Base-by-base conservation (phyloP, 2,888 invertebrate species). In the Elysia crispata region DNA sequence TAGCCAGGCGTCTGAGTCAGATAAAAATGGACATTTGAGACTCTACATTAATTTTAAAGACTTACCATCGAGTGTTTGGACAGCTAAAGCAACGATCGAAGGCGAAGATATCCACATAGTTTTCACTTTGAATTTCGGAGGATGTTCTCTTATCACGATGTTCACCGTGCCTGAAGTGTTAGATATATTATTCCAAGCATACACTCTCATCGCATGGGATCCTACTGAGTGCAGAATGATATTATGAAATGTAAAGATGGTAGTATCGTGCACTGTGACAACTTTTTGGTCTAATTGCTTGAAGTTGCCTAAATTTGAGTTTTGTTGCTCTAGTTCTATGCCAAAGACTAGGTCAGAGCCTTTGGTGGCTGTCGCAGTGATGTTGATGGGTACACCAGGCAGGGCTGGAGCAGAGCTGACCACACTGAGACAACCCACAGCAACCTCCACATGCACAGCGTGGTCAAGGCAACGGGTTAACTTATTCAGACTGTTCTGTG, bases 141-240 rank as follows among this genome's bases (percentile, higher is more conserved):
- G 74, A 31, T 33, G 13, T 33, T 80, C 72, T 74, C 86, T 82
- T 15, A 88, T 86, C 76, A 86, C 82, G 20, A 89, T 84, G 8
- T 85, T 81, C 0, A 85, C 81, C 3, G 76, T 69, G 67, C 85
- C 75, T 13, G 79, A 66, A 3, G 83, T 81, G 69, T 84, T 84
- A 0, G 89, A 89, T 8, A 90, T 85, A 1, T 83, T 64, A 81
- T 90, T 90, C 75, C 84, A 86, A 3, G 86, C 89, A 79, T 79
- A 85, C 8, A 88, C 86, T 18, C 81, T 83, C 11, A 89, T 86
- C 11, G 72, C 60, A 78, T 88, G 84, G 5, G 80, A 69, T 1
- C 87, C 89, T 0, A 72, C 28, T 70, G 83, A 88, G 25, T 25
- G 49, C 62, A 82, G 80, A 11, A 66, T 70, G 50, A 82, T 57